Percentiles rank a stretch among this genome's conserved stretches.
phyloP scores from a whole-genome alignment of 2,888 invertebrate species.

The Hirudinaria manillensis region DNA sequence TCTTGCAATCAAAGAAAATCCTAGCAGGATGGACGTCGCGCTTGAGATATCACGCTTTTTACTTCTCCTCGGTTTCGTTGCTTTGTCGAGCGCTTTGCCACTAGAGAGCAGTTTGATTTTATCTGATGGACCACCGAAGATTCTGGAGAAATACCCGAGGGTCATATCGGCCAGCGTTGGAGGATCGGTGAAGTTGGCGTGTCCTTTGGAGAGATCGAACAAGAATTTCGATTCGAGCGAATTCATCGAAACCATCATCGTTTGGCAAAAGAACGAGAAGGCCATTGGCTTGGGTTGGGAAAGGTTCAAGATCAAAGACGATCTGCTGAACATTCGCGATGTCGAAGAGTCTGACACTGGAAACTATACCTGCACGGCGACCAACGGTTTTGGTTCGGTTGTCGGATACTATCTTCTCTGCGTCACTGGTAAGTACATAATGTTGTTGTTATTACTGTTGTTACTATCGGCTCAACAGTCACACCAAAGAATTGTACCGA shows the following conservation, averaged over 20 bases:
- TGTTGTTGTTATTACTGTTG: background rate
- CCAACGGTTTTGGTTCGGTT: slow-evolving; percentile 24
- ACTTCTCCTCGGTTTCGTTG: background rate
- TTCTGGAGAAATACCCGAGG: slow-evolving; percentile 22
- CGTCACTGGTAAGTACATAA: background rate
- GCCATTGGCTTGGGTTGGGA: slow-evolving; percentile 21
- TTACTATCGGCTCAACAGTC: too few species aligned
- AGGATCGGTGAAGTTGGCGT: slow-evolving; percentile 13
- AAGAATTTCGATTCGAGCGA: background rate
- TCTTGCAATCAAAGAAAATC: background rate
- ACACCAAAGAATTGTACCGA: too few species aligned
- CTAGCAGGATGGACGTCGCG: background rate
- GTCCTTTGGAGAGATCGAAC: slow-evolving; percentile 12
- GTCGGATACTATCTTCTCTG: slow-evolving; percentile 21
- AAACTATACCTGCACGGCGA: slow-evolving; percentile 24
- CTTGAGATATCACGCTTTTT: background rate
- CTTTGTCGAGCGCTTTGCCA: background rate
- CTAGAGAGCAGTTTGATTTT: background rate
- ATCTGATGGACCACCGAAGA: slow-evolving; percentile 1
- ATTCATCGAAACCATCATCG: background rate
- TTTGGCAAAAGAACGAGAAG: slow-evolving; percentile 16
- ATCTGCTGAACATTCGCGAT: slow-evolving; percentile 9
- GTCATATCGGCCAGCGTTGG: slow-evolving; percentile 3
- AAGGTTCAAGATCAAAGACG: slow-evolving; percentile 7
- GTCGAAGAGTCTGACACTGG: background rate